Evolutionary conservation across 1,140 invertebrate genomes (phyloP), one percentile per base, ranked within the genome.

Genomic region (Phocides pigmalion): DNA sequence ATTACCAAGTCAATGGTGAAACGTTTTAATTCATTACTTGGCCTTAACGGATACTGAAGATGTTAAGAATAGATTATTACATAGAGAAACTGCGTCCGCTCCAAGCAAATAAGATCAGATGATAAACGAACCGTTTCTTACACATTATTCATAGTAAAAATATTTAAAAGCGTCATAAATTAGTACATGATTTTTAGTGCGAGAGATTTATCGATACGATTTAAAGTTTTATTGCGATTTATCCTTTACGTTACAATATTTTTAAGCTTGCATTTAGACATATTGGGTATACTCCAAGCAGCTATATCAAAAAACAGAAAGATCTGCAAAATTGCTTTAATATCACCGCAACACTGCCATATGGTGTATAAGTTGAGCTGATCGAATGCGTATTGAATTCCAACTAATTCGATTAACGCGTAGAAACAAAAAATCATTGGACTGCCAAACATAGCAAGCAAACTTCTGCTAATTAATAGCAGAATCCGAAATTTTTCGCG

Each of bases 1-100:
- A 56, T 47, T 49, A 49, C 20, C 22, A 11, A 49, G 54, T 54
- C 44, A 47, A 54, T 54, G 49, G 20, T 32, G 47, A 41, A 66
- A 61, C 41, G 59, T 42, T 56, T 56, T 59, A 59, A 59, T 59
- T 56, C 53, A 56, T 56, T 56, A 62, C 67, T 70, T 71, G 61
- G 54, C 69, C 70, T 77, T 73, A 75, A 75, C 63, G 66, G 66
- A 71, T 70, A 62, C 28, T 51, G 62, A 70, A 70, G 75, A 80
- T 80, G 64, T 49, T 66, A 63, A 51, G 51, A 53, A 64, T 54
- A 71, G 75, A 80, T 80, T 72, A 63, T 66, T 70, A 66, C 44
- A 70, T 62, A 66, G 66, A 74, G 68, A 75, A 78, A 77, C 66
- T 65, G 54, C 65, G 73, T 75, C 75, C 70, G 75, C 72, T 70